These are phyloP conservation scores for Serinus canaria DNA, from an alignment of 2,113 vertebrate species.

Conservation along the genomic window DNA sequence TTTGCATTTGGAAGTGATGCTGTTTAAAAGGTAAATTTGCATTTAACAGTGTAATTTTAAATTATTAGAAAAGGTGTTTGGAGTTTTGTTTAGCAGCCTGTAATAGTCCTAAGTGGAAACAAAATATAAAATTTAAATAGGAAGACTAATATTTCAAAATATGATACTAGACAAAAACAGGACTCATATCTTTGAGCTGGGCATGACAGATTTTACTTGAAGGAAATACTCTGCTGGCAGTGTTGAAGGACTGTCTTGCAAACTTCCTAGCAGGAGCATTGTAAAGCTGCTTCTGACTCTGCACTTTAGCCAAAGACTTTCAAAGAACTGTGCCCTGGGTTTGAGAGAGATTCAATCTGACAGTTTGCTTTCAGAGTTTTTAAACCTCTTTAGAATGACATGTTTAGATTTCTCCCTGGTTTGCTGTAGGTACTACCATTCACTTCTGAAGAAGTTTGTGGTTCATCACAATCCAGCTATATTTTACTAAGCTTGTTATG, in stretches of 20 bases:
- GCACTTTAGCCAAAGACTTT: not conserved
- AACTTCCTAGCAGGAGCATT: not conserved
- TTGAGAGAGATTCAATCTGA: conserved; percentile 14
- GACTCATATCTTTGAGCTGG: not conserved
- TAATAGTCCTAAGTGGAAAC: conserved; percentile 51
- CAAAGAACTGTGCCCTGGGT: not conserved
- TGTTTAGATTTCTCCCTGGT: conserved; percentile 5
- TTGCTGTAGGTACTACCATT: not conserved
- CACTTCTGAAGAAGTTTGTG: not conserved
- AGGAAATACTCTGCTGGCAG: not conserved
- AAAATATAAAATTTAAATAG: conserved; percentile 44
- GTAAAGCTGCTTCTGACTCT: conserved; percentile 13
- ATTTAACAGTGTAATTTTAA: conserved; percentile 26
- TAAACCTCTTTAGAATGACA: not conserved
- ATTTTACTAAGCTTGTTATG: not conserved
- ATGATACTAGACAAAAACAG: not conserved
- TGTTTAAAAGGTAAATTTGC: conserved; percentile 21
- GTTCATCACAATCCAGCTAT: not conserved
- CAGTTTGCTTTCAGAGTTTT: conserved; percentile 1
- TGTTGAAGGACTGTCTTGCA: not conserved
- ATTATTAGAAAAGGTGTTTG: conserved; percentile 40
- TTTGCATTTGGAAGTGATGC: conserved; percentile 11
- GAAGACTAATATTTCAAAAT: conserved; percentile 13
- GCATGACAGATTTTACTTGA: not conserved
- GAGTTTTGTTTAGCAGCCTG: conserved; percentile 8